These are phyloP conservation scores for Pleuronectes platessa DNA, from an alignment of 2,113 vertebrate species.

Conservation along the genomic window DNA sequence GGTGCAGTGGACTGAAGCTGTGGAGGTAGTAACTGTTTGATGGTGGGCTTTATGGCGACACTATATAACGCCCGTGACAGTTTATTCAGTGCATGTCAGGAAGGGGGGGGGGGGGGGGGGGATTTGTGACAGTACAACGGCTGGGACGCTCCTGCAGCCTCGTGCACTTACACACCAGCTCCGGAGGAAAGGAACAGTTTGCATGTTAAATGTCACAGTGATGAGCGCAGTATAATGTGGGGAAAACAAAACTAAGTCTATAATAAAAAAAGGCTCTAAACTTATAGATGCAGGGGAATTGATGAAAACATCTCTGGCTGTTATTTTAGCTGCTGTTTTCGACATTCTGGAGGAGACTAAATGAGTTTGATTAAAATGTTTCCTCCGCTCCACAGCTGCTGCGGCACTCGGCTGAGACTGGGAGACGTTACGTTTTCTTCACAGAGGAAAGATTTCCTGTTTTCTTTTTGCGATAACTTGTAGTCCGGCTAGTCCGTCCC, in stretches of 20 bases:
- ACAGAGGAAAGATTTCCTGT: conserved; percentile 39
- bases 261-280: conserved; percentile 31
- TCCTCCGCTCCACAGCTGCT: conserved; percentile 17
- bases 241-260: conserved; percentile 38
- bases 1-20: conserved; percentile 77
- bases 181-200: conserved; percentile 47
- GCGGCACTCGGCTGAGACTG: conserved; percentile 44
- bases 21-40: conserved; percentile 80
- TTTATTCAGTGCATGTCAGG: conserved; percentile 81
- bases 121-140: conserved; percentile 74
- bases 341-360: neutral
- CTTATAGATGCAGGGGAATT: conserved; percentile 18
- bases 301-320: conserved; percentile 10
- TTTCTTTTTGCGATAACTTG: conserved; percentile 58
- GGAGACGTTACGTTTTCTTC: conserved; percentile 56
- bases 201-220: conserved; percentile 62
- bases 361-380: conserved; percentile 8
- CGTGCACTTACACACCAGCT: conserved; percentile 55
- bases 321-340: conserved; percentile 17
- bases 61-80: conserved; percentile 80
- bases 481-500: conserved; percentile 59
- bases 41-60: conserved; percentile 80
- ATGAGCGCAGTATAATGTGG: neutral
- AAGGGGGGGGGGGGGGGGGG: conserved; percentile 65
- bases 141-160: conserved; percentile 61